Percentiles rank a stretch among this genome's conserved stretches.
phyloP scores from a whole-genome alignment of 2,113 vertebrate genomes.

The Lasiurus borealis region DNA sequence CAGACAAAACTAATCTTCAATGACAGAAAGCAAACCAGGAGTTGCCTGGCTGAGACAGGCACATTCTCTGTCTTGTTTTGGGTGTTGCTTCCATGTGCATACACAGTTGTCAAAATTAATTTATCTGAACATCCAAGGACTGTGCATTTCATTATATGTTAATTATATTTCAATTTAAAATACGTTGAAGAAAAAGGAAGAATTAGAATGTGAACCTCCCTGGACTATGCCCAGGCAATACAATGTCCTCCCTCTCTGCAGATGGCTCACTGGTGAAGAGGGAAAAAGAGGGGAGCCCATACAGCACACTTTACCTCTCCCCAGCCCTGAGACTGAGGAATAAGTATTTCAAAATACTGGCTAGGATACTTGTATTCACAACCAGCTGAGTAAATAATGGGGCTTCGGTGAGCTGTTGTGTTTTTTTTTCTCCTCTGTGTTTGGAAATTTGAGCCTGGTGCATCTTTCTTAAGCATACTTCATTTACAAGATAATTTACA shows the following conservation, averaged over 20 bases:
- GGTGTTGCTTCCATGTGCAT: not conserved
- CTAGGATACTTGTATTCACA: conserved; percentile 58
- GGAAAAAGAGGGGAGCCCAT: not conserved
- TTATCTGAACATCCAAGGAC: not conserved
- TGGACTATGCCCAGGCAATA: not conserved
- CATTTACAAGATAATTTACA: conserved; percentile 73
- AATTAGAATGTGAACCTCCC: not conserved
- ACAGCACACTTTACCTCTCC: not conserved
- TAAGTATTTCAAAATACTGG: conserved; percentile 37
- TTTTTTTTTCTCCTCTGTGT: conserved; percentile 12
- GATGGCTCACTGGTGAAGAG: conserved; percentile 1
- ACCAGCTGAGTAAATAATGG: conserved; percentile 65
- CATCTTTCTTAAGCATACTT: conserved; percentile 64
- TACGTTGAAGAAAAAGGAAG: not conserved
- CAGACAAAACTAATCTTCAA: not conserved
- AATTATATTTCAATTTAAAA: conserved; percentile 36
- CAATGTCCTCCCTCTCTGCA: not conserved
- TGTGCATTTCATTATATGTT: not conserved
- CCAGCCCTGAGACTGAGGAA: not conserved
- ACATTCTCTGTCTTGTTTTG: not conserved
- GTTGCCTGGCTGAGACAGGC: not conserved
- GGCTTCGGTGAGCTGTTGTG: not conserved
- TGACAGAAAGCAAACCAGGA: not conserved
- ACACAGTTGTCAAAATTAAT: conserved; percentile 20
- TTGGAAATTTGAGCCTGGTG: conserved; percentile 67